Evolutionary conservation across 2,113 vertebrate genomes (phyloP), one percentile per base, ranked within the genome.

Genomic region (Phrynosoma blainvillii): DNA sequence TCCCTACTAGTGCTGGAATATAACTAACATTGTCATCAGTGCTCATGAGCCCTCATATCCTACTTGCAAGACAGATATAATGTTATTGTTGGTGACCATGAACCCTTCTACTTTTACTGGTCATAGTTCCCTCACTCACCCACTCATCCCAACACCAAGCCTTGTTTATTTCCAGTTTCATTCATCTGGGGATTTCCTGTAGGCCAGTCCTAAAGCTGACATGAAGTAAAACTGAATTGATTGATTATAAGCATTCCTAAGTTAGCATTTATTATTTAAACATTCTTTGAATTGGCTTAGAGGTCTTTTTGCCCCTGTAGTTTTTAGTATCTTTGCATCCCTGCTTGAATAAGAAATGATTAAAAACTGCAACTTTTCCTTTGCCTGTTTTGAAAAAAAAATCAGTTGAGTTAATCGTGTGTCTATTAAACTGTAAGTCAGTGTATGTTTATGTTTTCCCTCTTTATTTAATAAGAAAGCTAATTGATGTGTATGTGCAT

Each of bases 161-260:
- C 12, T 10, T 66, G 93, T 21, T 93, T 87, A 92, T 77, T 86
- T 92, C 89, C 54, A 84, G 82, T 92, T 93, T 4, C 16, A 42
- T 79, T 91, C 85, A 91, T 91, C 88, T 90, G 71, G 82, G 91
- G 65, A 84, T 82, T 89, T 87, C n/a, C 73, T 91, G 62, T 40
- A 77, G 36, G 20, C 92, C 85, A 80, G 30, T 87, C 42, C 66
- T 40, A 14, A 84, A 25, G 5, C 47, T 71, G 79, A 76, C 81
- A 52, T 21, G 32, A 73, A 73, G 81, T 42, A 74, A 36, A 86
- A 86, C 18, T 18, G 21, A 54, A 47, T 21, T 23, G 52, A 21
- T 59, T 73, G 52, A 40, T 59, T 36, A 68, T 76, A 88, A 86
- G 36, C 82, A 82, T 27, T 20, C 1, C 5, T 79, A 84, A 92